These are phyloP conservation scores for Formica exsecta DNA, from an alignment of 1,140 invertebrate species.

Conservation along the genomic window DNA sequence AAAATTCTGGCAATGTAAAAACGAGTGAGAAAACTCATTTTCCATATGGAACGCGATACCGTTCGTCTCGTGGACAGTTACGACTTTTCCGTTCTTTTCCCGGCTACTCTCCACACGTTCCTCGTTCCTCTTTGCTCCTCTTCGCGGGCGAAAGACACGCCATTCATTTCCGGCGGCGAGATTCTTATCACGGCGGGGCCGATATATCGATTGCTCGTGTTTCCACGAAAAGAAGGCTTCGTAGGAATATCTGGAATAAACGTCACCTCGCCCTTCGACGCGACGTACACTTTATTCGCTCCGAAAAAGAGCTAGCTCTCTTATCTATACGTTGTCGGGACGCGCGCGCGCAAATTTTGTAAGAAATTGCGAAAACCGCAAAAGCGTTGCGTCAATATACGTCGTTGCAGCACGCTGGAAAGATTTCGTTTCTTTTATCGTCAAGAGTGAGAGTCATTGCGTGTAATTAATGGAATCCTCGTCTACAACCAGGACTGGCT, in stretches of 20 bases:
- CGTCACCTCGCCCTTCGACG: not conserved
- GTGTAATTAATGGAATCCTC: conserved; percentile 47
- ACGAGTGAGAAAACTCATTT: conserved; percentile 8
- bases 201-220: conserved; percentile 48
- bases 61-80: conserved; percentile 26
- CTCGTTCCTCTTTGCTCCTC: no score
- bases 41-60: conserved; percentile 37
- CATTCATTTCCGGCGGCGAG: conserved; percentile 1
- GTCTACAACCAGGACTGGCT: not conserved
- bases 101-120: no score
- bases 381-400: not conserved
- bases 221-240: not conserved
- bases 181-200: conserved; percentile 33
- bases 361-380: conserved; percentile 20
- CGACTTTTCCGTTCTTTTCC: conserved; percentile 43
- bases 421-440: conserved; percentile 35
- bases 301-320: not conserved
- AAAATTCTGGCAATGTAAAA: not conserved
- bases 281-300: conserved; percentile 29
- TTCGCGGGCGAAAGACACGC: no score
- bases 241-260: not conserved
- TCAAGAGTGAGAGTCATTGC: conserved; percentile 46
- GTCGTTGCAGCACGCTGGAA: not conserved
- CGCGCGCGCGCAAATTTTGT: not conserved
- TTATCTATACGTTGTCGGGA: conserved; percentile 10